Evolutionary conservation across 2,888 invertebrate genomes (phyloP).

Genomic region (Drosophila leonis): DNA sequence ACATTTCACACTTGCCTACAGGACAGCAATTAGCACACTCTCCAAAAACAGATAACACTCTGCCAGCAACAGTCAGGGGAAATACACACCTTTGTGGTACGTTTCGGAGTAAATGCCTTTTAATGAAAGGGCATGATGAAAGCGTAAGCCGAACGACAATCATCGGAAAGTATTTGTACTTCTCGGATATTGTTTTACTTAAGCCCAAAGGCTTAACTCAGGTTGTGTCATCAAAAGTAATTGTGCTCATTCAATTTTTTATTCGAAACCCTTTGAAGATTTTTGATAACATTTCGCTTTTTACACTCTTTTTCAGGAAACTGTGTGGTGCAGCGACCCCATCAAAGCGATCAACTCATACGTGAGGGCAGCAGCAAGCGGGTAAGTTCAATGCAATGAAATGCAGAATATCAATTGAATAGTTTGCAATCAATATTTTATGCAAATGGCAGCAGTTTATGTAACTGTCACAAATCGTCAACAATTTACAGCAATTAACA

Average conservation of each 20-base stretch:
- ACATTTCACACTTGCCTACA: conserved; percentile 24
- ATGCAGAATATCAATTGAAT: background rate
- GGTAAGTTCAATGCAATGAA: conserved; percentile 86
- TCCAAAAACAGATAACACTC: conserved; percentile 19
- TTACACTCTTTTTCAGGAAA: conserved; percentile 87
- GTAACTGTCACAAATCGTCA: conserved; percentile 31
- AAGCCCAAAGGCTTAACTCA: conserved; percentile 15
- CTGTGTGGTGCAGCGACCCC: conserved; percentile 93
- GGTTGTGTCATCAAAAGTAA: background rate
- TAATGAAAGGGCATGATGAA: background rate
- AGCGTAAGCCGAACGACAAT: background rate
- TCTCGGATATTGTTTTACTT: background rate
- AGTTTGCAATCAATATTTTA: background rate
- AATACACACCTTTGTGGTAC: conserved; percentile 12
- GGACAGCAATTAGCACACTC: conserved; percentile 48
- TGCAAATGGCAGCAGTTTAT: conserved; percentile 8
- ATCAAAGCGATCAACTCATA: conserved; percentile 93
- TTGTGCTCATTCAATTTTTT: background rate
- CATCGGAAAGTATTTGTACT: too few species aligned
- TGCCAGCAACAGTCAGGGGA: conserved; percentile 13
- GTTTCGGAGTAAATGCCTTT: conserved; percentile 7
- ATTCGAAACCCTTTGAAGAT: background rate
- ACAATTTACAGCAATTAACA: conserved; percentile 52
- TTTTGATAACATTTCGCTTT: background rate
- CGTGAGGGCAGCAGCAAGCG: conserved; percentile 94